Percentiles rank a stretch among this genome's conserved stretches.
Evolutionary conservation across 2,113 vertebrate species (phyloP).

Genomic region (Arizona elegans): DNA sequence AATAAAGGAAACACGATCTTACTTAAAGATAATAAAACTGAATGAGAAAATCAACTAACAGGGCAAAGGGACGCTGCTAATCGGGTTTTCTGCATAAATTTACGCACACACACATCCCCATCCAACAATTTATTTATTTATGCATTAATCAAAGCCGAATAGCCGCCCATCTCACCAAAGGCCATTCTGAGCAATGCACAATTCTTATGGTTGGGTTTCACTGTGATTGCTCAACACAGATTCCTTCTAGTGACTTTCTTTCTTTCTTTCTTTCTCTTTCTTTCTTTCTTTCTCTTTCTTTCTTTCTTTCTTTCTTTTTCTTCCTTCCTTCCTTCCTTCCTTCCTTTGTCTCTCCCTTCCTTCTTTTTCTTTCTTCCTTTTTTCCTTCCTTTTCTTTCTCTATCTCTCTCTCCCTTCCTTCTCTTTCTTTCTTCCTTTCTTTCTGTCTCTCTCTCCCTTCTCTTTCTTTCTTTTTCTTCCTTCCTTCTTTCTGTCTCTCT

Average conservation of each 20-base stretch:
- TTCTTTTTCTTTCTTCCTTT: no score
- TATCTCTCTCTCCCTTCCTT: accelerated
- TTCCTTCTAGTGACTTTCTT: constrained; percentile 7
- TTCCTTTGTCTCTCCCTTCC: no score
- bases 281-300: no score
- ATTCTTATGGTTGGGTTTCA: neutral
- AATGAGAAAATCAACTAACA: constrained; percentile 51
- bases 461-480: accelerated
- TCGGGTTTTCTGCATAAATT: neutral
- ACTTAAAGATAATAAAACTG: constrained; percentile 54
- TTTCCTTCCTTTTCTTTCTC: no score
- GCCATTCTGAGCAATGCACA: neutral
- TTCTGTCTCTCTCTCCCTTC: no score
- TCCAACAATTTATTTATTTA: neutral
- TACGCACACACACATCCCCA: accelerated
- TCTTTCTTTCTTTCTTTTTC: no score
- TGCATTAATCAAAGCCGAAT: neutral
- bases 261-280: no score
- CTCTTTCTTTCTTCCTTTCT: no score
- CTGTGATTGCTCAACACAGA: neutral
- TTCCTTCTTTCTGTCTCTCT: no score
- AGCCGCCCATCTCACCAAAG: neutral
- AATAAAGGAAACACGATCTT: constrained; percentile 50
- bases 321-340: no score
- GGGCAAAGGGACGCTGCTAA: no score